Conservation (phyloP, 2,797 vertebrate species). For the Malacoctenus gilli region DNA sequence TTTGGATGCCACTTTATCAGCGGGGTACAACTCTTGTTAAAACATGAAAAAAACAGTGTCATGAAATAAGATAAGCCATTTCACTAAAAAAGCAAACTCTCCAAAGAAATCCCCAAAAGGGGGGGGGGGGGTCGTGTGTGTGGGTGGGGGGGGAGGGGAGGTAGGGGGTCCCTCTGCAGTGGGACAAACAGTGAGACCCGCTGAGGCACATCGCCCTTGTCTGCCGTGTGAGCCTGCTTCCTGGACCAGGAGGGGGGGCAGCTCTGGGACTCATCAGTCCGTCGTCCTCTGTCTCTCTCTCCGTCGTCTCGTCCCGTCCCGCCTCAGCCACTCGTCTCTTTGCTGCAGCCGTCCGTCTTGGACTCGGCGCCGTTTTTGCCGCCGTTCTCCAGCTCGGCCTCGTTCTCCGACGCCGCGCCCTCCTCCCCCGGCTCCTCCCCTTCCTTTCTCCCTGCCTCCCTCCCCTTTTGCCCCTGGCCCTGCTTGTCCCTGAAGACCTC, state of each 20-base stretch:
- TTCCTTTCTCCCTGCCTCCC: conserved; percentile 55
- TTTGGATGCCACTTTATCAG: conserved; percentile 10
- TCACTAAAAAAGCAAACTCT: conserved; percentile 43
- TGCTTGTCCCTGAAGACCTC: conserved; percentile 87
- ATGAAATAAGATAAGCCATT: conserved; percentile 54
- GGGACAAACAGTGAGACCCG: conserved; percentile 6
- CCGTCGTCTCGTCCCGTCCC: no score
- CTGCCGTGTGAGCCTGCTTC: conserved; percentile 18
- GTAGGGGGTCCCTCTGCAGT: conserved; percentile 28
- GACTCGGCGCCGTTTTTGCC: conserved; percentile 45
- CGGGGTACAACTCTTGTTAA: conserved; percentile 37
- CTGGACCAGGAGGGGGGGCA: conserved; percentile 6
- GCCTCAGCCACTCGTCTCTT: conserved; percentile 44
- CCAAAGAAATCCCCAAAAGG: conserved; percentile 7
- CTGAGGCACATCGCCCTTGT: conserved; percentile 12
- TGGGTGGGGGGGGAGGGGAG: conserved; percentile 18
- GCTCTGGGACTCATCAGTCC: conserved; percentile 36
- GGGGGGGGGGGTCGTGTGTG: conserved; percentile 20
- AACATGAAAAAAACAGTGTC: conserved; percentile 25
- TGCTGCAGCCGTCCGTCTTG: conserved; percentile 25
- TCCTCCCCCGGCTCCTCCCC: conserved; percentile 16
- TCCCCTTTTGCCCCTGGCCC: conserved; percentile 56
- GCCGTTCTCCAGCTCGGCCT: conserved; percentile 39
- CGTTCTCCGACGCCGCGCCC: conserved; percentile 14
- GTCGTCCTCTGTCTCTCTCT: background rate